Base-by-base conservation (phyloP, 1,140 invertebrate genomes). In the Caenorhabditis remanei region DNA sequence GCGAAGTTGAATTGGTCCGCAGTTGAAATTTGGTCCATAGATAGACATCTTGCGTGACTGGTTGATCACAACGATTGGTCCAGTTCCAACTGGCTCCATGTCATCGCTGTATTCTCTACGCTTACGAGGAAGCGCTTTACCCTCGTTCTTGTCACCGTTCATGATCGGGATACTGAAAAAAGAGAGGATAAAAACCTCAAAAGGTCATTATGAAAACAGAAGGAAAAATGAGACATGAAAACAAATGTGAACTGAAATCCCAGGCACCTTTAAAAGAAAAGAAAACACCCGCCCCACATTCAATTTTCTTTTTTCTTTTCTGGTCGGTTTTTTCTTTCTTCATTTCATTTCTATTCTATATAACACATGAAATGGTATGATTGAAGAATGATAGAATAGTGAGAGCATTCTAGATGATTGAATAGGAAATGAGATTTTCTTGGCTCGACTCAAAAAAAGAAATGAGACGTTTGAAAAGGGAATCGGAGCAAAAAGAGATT, bases 261-360 rank as follows among this genome's bases (percentile, higher is more conserved):
- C 63, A 46, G 6, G 9, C 41, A 24, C 24, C 24, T 32, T 63
- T 21, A 14, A 71, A 46, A 19, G 65, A 71, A 50, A 32, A 24
- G 46, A 79, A 16, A 79, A 79, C 46, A 21, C 46, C n/a, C 71
- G 71, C 46, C 71, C 46, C 67, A 48, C 46, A 53, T 50, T 50
- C 71, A 79, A 79, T 79, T 48, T 79, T 79, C 71, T 24, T 50
- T 50, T 79, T 79, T 63, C 61, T 63, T 50, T 50, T 71, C 14
- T 4, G 41, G 11, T 14, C 24, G 13, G 63, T 32, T 67, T 67
- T 67, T 65, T 4, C 19, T 65, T 41, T 65, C 63, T 32, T 79
- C 11, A 16, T 50, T 9, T 50, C n/a, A 53, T 11, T 50, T n/a
- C 4, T 24, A 13, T 50, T 32, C 21, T 79, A n/a, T 71, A 7